phyloP scores from a whole-genome alignment of 2,797 vertebrate species.

The Typhlichthys subterraneus region DNA sequence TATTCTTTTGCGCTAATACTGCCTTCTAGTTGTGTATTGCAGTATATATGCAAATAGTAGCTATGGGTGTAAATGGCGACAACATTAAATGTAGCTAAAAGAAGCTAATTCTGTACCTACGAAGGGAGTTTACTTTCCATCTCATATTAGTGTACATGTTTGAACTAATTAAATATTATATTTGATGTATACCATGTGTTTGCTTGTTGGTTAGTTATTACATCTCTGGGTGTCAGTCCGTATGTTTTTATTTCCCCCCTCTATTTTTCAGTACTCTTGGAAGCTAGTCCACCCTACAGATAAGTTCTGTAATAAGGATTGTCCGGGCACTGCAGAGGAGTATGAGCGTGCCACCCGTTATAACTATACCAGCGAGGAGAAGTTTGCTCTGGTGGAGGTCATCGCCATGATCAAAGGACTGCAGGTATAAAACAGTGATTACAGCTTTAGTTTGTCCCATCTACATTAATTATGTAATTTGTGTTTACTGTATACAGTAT shows the following conservation, averaged over 20 bases:
- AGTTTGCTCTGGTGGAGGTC: conserved; percentile 97
- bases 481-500: too few relatives aligned
- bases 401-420: conserved; percentile 99
- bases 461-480: background rate
- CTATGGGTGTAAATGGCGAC: too few relatives aligned
- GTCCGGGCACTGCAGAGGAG: conserved; percentile 95
- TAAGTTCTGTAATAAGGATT: conserved; percentile 99
- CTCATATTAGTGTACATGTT: too few relatives aligned
- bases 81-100: too few relatives aligned
- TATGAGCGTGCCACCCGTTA: conserved; percentile 97
- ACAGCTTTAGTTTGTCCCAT: background rate
- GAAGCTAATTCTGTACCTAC: too few relatives aligned
- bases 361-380: conserved; percentile 99
- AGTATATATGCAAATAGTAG: too few relatives aligned
- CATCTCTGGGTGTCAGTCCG: background rate
- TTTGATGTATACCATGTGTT: too few relatives aligned
- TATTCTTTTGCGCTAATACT: too few relatives aligned
- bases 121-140: too few relatives aligned
- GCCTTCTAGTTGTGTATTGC: too few relatives aligned
- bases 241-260: conserved; percentile 15
- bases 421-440: conserved; percentile 73
- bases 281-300: conserved; percentile 98
- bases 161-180: too few relatives aligned
- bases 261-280: conserved; percentile 89
- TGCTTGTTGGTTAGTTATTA: too few relatives aligned